Base-by-base conservation (phyloP, 2,888 invertebrate genomes). In the Pristionchus arcanus region DNA sequence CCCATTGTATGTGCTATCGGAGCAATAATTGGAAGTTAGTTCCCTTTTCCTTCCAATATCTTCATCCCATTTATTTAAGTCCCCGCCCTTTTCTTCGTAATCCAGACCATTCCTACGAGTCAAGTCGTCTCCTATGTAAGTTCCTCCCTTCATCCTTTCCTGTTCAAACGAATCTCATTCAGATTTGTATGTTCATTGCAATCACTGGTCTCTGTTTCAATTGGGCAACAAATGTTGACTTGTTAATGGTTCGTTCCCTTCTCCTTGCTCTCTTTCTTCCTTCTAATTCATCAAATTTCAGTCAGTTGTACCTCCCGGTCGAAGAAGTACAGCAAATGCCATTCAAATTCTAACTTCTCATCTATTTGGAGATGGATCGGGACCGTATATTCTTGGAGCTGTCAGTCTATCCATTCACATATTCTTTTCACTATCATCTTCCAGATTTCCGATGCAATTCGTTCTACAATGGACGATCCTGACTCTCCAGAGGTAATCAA, bases 171-270 rank as follows among this genome's bases (percentile, higher is more conserved):
- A 34, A 53, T 88, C n/a, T 15, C 71, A 13, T 95, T 89, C 94
- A 96, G 96, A 94, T 95, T 21, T 92, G 95, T 83, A 95, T 96
- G 91, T 96, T 96, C 93, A 91, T 96, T 66, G 95, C 95, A 31
- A 95, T 96, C 91, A 95, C 95, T 13, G 97, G 97, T 90, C 96
- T 99, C 94, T 99, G 99, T 96, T 96, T 99, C 93, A 98, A 98
- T 95, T 99, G 99, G 99, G 97, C 99, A 34, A 97, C 99, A 95
- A 98, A 99, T 91, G 98, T 98, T 90, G 99, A 99, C 96, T 98
- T 99, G 94, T 96, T 95, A 11, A 86, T 95, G 93, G 94, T 94
- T 28, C 25, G 81, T 81, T 28, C 28, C 25, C 49, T 42, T 49
- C 37, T 2, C 49, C 25, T 49, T 21, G 25, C n/a, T 28, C 42